Conservation (phyloP, 2,113 vertebrate species). For the Pagrus major region DNA sequence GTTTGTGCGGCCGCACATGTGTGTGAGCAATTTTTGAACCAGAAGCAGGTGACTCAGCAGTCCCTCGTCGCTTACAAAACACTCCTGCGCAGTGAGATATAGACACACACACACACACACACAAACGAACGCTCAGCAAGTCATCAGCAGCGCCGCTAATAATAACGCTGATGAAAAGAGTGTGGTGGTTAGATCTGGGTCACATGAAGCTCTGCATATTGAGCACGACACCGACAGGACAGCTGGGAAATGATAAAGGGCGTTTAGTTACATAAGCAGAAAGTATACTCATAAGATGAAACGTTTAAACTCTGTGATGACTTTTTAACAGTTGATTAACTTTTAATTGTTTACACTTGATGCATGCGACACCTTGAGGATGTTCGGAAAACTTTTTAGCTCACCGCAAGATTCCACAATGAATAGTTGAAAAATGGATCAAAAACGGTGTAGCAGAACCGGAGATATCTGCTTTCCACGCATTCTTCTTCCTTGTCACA, state of each 20-base stretch:
- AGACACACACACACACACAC: conserved; percentile 4
- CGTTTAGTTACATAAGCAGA: conserved; percentile 20
- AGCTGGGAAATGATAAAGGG: conserved; percentile 28
- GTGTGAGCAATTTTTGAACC: conserved; percentile 24
- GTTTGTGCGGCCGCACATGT: conserved; percentile 22
- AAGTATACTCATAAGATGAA: background rate
- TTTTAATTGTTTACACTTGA: background rate
- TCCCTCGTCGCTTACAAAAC: conserved; percentile 1
- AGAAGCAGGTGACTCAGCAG: conserved; percentile 63
- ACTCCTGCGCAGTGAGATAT: background rate
- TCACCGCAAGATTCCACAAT: background rate
- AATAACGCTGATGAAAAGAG: conserved; percentile 45
- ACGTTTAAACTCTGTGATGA: background rate
- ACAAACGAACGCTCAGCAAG: conserved; percentile 39
- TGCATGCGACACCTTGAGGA: background rate
- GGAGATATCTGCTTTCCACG: background rate
- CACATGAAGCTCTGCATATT: conserved; percentile 51
- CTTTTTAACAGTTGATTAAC: conserved; percentile 16
- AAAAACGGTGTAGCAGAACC: background rate
- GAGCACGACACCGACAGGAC: conserved; percentile 33
- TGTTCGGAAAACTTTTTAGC: background rate
- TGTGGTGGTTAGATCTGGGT: conserved; percentile 53
- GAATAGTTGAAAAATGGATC: background rate
- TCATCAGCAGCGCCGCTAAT: conserved; percentile 37
- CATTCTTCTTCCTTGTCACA: too few relatives aligned